These are phyloP conservation scores for Rhynchomys soricoides DNA, from an alignment of 2,113 vertebrate species.

Conservation along the genomic window DNA sequence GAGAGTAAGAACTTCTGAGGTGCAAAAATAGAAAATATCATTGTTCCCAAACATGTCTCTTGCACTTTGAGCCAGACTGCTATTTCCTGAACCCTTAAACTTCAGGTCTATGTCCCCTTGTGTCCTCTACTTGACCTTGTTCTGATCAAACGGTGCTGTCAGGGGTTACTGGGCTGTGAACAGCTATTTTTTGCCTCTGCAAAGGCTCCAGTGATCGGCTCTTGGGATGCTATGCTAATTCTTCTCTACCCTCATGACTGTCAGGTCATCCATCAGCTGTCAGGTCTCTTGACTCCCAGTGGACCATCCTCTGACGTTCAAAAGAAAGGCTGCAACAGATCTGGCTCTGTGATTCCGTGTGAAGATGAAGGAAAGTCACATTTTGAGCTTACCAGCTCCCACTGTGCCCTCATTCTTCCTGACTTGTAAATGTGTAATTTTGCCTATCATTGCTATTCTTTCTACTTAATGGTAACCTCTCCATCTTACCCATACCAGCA, in stretches of 20 bases:
- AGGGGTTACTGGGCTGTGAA: not conserved
- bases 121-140: not conserved
- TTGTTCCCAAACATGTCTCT: not conserved
- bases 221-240: not conserved
- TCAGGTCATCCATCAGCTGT: conserved; percentile 14
- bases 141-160: not conserved
- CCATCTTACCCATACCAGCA: not conserved
- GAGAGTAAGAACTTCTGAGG: not conserved
- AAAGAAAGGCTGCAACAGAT: not conserved
- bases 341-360: not conserved
- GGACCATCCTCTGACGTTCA: not conserved
- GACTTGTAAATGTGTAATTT: not conserved
- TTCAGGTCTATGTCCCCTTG: not conserved
- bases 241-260: not conserved
- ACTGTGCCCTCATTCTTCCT: not conserved
- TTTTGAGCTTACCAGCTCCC: not conserved
- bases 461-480: not conserved
- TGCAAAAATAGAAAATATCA: not conserved
- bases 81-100: not conserved
- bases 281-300: not conserved
- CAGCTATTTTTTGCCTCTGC: not conserved
- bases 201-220: not conserved
- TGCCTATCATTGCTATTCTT: not conserved
- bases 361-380: not conserved
- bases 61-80: not conserved